Evolutionary conservation across 2,797 vertebrate species (phyloP).

Genomic region (Catamblyrhynchus diadema): DNA sequence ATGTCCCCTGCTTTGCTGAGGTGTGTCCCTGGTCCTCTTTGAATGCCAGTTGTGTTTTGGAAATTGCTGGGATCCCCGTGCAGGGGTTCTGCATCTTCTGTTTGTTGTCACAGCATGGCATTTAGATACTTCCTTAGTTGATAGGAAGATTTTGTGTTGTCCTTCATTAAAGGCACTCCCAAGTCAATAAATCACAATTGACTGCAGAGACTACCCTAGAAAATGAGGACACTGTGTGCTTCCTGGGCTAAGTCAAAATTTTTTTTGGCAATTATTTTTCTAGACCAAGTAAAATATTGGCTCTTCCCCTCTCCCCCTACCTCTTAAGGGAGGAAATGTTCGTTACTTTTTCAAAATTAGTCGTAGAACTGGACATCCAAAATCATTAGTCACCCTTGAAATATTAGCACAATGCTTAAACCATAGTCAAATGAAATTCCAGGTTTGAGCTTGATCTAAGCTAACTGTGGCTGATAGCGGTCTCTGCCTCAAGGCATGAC

Average conservation of each 20-base stretch:
- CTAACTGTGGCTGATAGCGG: not conserved
- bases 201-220: not conserved
- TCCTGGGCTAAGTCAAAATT: not conserved
- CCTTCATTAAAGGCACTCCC: not conserved
- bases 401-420: not conserved
- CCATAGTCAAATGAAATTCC: not conserved
- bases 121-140: not conserved
- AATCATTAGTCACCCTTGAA: not conserved
- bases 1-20: not conserved
- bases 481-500: not conserved
- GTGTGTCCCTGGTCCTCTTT: not conserved
- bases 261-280: not conserved
- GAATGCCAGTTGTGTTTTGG: not conserved
- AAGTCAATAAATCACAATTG: not conserved
- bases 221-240: not conserved
- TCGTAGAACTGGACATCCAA: not conserved
- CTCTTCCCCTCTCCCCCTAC: not conserved
- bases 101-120: not conserved
- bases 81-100: not conserved
- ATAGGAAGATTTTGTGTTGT: not conserved
- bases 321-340: not conserved
- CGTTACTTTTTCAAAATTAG: not conserved
- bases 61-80: not conserved
- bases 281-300: not conserved
- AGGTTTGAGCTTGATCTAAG: not conserved